Percentiles rank a stretch among this genome's conserved stretches.
These are phyloP conservation scores for Papilio polytes DNA, from an alignment of 1,140 invertebrate species.

Conservation along the genomic window DNA sequence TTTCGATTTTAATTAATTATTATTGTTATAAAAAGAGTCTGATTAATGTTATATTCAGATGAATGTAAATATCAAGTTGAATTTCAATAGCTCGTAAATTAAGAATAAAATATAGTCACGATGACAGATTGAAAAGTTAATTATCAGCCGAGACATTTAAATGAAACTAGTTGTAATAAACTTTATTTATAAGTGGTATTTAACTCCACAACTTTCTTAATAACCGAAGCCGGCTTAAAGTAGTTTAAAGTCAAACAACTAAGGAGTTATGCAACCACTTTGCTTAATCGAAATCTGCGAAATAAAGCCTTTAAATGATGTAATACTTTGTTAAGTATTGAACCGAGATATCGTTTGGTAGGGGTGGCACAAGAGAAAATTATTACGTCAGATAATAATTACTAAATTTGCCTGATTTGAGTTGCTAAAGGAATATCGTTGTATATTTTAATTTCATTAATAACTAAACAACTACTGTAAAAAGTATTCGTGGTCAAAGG, in stretches of 20 bases:
- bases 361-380: conserved; percentile 2
- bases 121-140: conserved; percentile 14
- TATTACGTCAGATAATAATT: not conserved
- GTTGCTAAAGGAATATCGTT: not conserved
- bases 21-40: not conserved
- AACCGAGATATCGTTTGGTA: not conserved
- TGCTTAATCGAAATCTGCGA: conserved; percentile 27
- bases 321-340: conserved; percentile 30
- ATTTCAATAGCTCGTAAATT: conserved; percentile 6
- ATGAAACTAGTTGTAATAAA: not conserved
- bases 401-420: not conserved
- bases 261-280: conserved; percentile 22
- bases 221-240: not conserved
- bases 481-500: not conserved
- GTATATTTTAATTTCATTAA: not conserved
- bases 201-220: conserved; percentile 1
- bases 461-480: not conserved
- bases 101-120: not conserved
- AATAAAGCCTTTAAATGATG: conserved; percentile 28
- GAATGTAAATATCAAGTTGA: conserved; percentile 9
- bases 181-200: conserved; percentile 7
- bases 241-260: conserved; percentile 31
- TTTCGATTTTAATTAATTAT: not conserved
- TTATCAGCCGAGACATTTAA: conserved; percentile 7
- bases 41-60: not conserved